phyloP scores from a whole-genome alignment of 2,113 vertebrate genomes.

The Gallinago undulata region DNA sequence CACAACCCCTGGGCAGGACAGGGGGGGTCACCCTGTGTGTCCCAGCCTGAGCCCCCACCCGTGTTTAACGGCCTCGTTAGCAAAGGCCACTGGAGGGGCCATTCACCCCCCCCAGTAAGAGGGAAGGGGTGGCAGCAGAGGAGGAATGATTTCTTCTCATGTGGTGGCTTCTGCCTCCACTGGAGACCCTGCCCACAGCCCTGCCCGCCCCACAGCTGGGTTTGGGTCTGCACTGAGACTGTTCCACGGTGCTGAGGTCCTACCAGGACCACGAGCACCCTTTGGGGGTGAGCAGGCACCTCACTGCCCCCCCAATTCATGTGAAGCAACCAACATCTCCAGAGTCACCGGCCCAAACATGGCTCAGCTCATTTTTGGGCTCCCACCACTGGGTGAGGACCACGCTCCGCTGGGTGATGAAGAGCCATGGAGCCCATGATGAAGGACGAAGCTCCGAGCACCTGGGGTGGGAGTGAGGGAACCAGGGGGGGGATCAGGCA shows the following conservation, averaged over 20 bases:
- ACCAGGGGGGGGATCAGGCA: neutral
- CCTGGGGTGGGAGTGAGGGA: neutral
- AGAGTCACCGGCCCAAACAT: rapidly evolving
- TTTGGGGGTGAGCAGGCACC: rapidly evolving
- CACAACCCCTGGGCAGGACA: neutral
- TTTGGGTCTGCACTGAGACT: neutral
- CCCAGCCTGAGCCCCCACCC: neutral
- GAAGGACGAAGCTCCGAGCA: rapidly evolving
- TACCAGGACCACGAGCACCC: rapidly evolving
- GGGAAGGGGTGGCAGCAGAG: neutral
- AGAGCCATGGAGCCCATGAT: rapidly evolving
- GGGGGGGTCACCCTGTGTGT: neutral
- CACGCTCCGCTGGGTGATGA: rapidly evolving
- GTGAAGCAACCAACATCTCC: neutral
- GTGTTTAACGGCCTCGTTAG: neutral
- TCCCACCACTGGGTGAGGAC: neutral
- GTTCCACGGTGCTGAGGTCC: rapidly evolving
- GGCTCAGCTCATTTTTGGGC: neutral
- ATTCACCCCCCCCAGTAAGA: too few relatives aligned
- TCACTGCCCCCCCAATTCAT: neutral
- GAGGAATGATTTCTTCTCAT: rapidly evolving
- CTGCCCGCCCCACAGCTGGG: rapidly evolving
- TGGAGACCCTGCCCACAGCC: neutral
- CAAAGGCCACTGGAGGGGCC: neutral
- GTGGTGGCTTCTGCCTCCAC: rapidly evolving